Conservation (phyloP, 2,113 vertebrate genomes). For the Craseonycteris thonglongyai region DNA sequence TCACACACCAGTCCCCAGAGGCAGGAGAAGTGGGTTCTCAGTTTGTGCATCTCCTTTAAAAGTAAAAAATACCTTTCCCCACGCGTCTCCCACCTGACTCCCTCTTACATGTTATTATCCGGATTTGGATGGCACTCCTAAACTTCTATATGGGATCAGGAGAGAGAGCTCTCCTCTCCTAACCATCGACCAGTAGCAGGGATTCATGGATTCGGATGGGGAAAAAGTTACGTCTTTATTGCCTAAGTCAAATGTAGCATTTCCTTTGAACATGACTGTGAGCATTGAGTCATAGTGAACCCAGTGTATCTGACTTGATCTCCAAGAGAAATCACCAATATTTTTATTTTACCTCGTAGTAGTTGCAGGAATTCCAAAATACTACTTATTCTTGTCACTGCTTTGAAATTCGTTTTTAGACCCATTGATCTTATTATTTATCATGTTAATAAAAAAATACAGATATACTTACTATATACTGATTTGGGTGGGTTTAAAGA, state of each 20-base stretch:
- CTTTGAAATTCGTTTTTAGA: not conserved
- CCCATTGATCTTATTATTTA: not conserved
- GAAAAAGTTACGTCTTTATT: not conserved
- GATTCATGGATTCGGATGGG: not conserved
- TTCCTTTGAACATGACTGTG: not conserved
- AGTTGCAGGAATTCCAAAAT: not conserved
- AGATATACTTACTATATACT: not conserved
- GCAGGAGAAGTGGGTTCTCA: not conserved
- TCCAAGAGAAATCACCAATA: not conserved
- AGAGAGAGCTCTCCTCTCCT: not conserved
- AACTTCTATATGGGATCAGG: not conserved
- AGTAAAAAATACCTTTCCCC: not conserved
- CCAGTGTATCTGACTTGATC: not conserved
- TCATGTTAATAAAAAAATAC: not conserved
- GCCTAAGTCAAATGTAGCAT: constrained; percentile 16
- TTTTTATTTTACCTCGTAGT: not conserved
- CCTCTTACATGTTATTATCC: not conserved
- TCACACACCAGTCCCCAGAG: not conserved
- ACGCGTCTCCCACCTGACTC: not conserved
- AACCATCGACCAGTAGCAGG: not conserved
- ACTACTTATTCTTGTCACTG: not conserved
- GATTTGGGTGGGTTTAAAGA: not conserved
- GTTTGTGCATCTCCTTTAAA: not conserved
- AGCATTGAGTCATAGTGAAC: not conserved
- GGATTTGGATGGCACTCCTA: not conserved